These are phyloP conservation scores for Aptenodytes forsteri DNA, from an alignment of 2,113 vertebrate species.

Conservation along the genomic window DNA sequence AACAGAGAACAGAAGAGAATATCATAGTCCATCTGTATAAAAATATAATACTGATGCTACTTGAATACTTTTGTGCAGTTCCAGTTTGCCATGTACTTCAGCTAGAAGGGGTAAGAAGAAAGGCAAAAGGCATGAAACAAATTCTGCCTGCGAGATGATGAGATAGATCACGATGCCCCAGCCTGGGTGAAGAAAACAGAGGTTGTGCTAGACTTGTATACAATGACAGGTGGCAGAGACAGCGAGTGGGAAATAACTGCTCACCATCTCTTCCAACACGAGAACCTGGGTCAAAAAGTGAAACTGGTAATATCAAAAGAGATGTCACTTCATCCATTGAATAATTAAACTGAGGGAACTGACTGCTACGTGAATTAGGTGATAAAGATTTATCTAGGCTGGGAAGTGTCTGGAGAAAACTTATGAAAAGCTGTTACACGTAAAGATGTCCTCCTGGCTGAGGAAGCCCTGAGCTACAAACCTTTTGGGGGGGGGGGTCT, in stretches of 20 bases:
- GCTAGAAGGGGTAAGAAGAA: background rate
- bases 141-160: background rate
- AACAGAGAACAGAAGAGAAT: background rate
- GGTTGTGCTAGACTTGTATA: background rate
- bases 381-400: background rate
- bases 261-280: background rate
- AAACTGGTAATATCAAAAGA: background rate
- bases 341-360: background rate
- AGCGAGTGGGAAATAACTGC: background rate
- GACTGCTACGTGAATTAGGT: background rate
- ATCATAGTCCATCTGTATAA: background rate
- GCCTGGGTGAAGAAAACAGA: background rate
- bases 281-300: background rate
- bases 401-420: background rate
- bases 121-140: background rate
- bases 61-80: background rate
- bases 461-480: background rate
- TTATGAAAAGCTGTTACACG: background rate
- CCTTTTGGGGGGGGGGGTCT: rapidly evolving
- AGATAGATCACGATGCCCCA: background rate
- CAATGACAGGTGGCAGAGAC: background rate
- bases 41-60: background rate
- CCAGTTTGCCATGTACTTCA: background rate
- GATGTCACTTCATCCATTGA: background rate
- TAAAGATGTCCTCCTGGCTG: background rate